Base-by-base conservation (phyloP, 2,113 vertebrate species). In the Colinus virginianus region DNA sequence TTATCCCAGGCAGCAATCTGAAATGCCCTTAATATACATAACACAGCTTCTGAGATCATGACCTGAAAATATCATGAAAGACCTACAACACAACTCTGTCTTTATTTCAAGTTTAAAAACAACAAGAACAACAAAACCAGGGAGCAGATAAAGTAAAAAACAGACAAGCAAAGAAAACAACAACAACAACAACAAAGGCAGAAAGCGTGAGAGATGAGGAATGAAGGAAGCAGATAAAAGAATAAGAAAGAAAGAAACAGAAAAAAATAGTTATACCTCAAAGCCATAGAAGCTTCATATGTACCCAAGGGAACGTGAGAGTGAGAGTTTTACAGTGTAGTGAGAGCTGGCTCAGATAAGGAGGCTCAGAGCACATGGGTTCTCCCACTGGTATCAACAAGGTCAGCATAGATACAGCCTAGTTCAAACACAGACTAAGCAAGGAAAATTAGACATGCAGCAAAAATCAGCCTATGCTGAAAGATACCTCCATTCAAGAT, bases 121-220 rank as follows among this genome's bases (percentile, higher is more conserved):
- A 51, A 15, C 14, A 49, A 51, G 7, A 46, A 46, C 17, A 49
- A 49, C 23, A 49, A 49, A 49, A 32, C 6, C 5, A 0, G 2
- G 10, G 7, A 6, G 2, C 5, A 13, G 40, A 19, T 17, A 62
- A 38, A 61, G 59, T 32, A 55, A 30, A 26, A 30, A 53, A 53
- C 48, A 25, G 21, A 53, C 5, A 40, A 40, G 40, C 40, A 58
- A 63, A n/a, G n/a, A 14, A 66, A 74, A 40, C 11, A 40, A 40
- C 40, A 40, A 40, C 40, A 40, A 40, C 40, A 40, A 40, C 40
- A 40, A 40, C 40, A 49, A 14, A 15, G 61, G 20, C 3, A 32
- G 30, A 64, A 8, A 15, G 58, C 0, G 2, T 74, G 9, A 22
- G 7, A 51, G 32, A 43, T 7, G 8, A 25, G 2, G 26, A 9